A percentile compares a stretch with the other conserved stretches of the same genome.
Conservation (phyloP, 2,797 vertebrate species). For the Pseudomugil gertrudae region DNA sequence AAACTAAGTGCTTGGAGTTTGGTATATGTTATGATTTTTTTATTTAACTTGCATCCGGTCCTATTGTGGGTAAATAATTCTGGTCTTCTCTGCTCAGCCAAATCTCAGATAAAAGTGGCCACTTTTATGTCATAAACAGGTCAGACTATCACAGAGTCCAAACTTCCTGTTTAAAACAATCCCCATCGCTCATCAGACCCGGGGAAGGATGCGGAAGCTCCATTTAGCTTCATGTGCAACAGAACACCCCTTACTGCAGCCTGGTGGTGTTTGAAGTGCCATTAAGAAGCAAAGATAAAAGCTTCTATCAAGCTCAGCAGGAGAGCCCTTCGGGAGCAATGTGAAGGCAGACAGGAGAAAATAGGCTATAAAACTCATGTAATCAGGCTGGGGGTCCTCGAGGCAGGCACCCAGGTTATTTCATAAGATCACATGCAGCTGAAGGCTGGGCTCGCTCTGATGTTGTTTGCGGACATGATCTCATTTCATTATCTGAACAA, state of each 20-base stretch:
- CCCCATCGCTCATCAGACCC: conserved; percentile 54
- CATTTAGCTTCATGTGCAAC: conserved; percentile 39
- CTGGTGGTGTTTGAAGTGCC: conserved; percentile 56
- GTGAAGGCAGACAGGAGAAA: conserved; percentile 43
- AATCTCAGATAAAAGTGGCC: conserved; percentile 53
- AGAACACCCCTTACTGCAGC: conserved; percentile 44
- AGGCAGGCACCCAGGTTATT: conserved; percentile 41
- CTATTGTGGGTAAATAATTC: conserved; percentile 36
- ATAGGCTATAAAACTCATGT: conserved; percentile 43
- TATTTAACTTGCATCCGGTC: conserved; percentile 33
- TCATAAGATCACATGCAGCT: conserved; percentile 39
- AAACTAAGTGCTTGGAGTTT: conserved; percentile 31
- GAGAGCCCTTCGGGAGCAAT: conserved; percentile 44
- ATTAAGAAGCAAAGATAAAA: conserved; percentile 58
- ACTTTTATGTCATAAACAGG: conserved; percentile 60
- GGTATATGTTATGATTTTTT: not conserved
- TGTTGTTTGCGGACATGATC: conserved; percentile 64
- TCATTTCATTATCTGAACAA: conserved; percentile 71
- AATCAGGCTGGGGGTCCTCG: conserved; percentile 39
- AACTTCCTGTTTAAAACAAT: conserved; percentile 71
- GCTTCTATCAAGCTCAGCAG: conserved; percentile 46
- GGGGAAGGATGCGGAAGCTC: conserved; percentile 62
- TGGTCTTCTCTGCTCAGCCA: conserved; percentile 16
- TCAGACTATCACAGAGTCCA: conserved; percentile 61
- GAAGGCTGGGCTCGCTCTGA: conserved; percentile 50